Percentiles rank a stretch among this genome's conserved stretches.
Evolutionary conservation across 2,797 vertebrate genomes (phyloP).

Genomic region (Sebastes jordani): DNA sequence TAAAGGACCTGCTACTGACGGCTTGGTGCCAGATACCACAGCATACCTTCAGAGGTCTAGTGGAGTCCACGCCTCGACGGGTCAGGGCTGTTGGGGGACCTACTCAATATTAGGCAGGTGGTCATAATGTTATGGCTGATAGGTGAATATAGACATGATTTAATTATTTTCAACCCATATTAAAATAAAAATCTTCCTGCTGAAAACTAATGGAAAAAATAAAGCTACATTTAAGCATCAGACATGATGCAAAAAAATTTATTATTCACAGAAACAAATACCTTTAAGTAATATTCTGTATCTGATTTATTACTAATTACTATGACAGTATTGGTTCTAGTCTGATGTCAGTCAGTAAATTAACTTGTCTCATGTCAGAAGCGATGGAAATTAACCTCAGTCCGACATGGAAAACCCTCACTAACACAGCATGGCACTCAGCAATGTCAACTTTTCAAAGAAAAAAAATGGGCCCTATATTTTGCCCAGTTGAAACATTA

Average conservation of each 20-base stretch:
- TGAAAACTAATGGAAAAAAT: not conserved
- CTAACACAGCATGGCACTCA: not conserved
- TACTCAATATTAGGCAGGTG: no score
- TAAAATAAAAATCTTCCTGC: not conserved
- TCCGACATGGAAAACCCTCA: not conserved
- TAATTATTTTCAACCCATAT: not conserved
- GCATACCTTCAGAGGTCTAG: no score
- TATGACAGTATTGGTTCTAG: not conserved
- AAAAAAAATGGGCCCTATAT: not conserved
- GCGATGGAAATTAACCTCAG: not conserved
- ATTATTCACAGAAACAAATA: not conserved
- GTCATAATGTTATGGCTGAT: no score
- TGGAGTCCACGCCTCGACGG: no score
- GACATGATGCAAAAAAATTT: not conserved
- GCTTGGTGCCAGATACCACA: no score
- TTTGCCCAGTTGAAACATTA: slow-evolving; percentile 20
- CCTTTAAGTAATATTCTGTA: not conserved
- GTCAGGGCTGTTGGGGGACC: no score
- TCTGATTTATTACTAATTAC: not conserved
- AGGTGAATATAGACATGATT: not conserved
- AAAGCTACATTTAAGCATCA: not conserved
- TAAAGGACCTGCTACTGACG: no score
- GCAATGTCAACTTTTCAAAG: slow-evolving; percentile 9
- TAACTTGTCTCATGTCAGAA: not conserved
- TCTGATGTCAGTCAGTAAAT: not conserved